Evolutionary conservation across 2,113 vertebrate genomes (phyloP), one percentile per base, ranked within the genome.

Genomic region (Corydoras sp.): DNA sequence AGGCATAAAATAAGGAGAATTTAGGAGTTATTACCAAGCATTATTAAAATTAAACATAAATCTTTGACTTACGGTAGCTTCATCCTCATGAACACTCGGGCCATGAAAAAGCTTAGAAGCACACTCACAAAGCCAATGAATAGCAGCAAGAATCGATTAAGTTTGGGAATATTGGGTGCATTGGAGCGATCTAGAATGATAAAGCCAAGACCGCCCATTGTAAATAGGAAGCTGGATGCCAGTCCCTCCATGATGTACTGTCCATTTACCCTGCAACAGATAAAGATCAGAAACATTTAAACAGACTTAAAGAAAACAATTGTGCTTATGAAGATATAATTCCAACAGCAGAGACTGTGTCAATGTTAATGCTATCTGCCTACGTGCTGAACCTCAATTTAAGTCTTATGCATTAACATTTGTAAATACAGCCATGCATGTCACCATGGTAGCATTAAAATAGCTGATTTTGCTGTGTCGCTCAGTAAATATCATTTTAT

Each of bases 211-310:
- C 96, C 96, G 9, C 97, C 97, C 95, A 99, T 99, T 8, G 96
- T 99, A 85, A 99, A 99, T 58, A 99, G 93, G 84, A 99, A 99
- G 77, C 97, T 99, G 79, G 96, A 99, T 2, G 97, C 97, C 0
- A 99, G 87, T 35, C 96, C 96, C 84, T 99, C 97, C 96, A 99
- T 99, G 51, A 99, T 99, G 83, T 99, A 99, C 54, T 99, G 96
- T 3, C 96, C 96, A 53, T 99, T 98, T 68, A 99, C 96, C 83
- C 96, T 99, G 79, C 18, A 24, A 24, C 18, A 24, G 18, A 24
- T 24, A 24, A 24, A 24, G 18, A 24, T 24, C 18, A 43, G 82
- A 11, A 4, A 14, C 68, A 67, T 24, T 24, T 68, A 30, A 62
- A 3, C 6, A 60, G 4, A n/a, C 56, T 35, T 6, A 29, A 51